Evolutionary conservation across 1,140 invertebrate species (phyloP).

Genomic region (Stegodyphus mimosarum): DNA sequence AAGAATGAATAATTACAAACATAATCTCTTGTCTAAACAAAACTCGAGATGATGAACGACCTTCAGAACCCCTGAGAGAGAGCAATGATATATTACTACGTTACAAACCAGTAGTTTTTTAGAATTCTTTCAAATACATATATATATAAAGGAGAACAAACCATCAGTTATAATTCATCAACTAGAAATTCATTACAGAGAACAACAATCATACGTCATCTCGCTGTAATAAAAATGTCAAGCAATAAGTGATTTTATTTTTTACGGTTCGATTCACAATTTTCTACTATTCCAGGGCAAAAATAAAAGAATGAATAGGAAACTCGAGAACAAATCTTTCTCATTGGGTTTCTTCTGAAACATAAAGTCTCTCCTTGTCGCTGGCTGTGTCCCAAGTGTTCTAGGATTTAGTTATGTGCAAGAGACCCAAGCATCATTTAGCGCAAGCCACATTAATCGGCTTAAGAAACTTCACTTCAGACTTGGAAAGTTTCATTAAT

Average conservation of each 20-base stretch:
- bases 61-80: too few species aligned
- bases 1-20: too few species aligned
- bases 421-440: background rate
- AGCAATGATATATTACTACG: too few species aligned
- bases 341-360: constrained; percentile 34
- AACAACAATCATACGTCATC: constrained; percentile 15
- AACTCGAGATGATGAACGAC: too few species aligned
- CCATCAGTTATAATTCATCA: background rate
- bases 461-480: too few species aligned
- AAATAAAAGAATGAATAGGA: constrained; percentile 27
- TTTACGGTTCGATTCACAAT: constrained; percentile 46
- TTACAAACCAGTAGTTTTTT: too few species aligned
- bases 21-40: too few species aligned
- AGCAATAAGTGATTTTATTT: constrained; percentile 28
- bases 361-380: constrained; percentile 26
- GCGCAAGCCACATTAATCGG: background rate
- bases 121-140: background rate
- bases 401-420: background rate
- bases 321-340: constrained; percentile 50
- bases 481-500: too few species aligned
- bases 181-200: constrained; percentile 3
- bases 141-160: background rate
- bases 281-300: background rate
- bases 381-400: constrained; percentile 44
- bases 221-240: background rate